Evolutionary conservation across 1,140 invertebrate genomes (phyloP), one percentile per base, ranked within the genome.

Genomic region (Neodiprion fabricii): DNA sequence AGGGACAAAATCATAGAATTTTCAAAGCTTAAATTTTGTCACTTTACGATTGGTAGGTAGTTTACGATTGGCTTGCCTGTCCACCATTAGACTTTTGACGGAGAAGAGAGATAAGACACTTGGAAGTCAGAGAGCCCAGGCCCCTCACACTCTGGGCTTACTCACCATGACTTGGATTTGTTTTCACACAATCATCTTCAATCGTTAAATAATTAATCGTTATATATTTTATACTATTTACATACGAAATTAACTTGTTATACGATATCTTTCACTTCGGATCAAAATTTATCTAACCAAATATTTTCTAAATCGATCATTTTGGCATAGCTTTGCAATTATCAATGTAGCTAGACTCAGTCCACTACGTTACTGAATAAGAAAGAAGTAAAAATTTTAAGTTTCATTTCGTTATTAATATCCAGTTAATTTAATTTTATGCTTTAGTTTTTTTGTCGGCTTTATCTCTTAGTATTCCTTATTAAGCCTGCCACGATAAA

Each of bases 91-190:
- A 86, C 81, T 81, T 79, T 80, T 83, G 83, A 77, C 80, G 82
- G 78, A 80, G 80, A 65, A 79, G 73, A 82, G 77, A 84, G 80
- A 84, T 85, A 85, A 86, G 85, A 85, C 84, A 85, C 84, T 85
- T 85, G 82, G 81, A 86, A 86, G 83, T 86, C 83, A 78, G 80
- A 83, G 75, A 70, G 80, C 79, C 80, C 81, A 79, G 74, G 73
- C 79, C 77, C 79, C 74, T 81, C 77, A 72, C 78, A 78, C 72
- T 71, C 78, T 80, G 81, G 79, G 80, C 80, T 80, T 70, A 74
- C 80, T 82, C 79, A 71, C 73, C 76, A 75, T 78, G 80, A 81
- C 82, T 86, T 85, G 84, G 81, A 85, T 85, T 84, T 85, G 4
- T 83, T 85, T 82, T 75, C 72, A 61, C 80, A 83, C 79, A 84